phyloP scores from a whole-genome alignment of 2,113 vertebrate species.

The Hystrix brachyura region DNA sequence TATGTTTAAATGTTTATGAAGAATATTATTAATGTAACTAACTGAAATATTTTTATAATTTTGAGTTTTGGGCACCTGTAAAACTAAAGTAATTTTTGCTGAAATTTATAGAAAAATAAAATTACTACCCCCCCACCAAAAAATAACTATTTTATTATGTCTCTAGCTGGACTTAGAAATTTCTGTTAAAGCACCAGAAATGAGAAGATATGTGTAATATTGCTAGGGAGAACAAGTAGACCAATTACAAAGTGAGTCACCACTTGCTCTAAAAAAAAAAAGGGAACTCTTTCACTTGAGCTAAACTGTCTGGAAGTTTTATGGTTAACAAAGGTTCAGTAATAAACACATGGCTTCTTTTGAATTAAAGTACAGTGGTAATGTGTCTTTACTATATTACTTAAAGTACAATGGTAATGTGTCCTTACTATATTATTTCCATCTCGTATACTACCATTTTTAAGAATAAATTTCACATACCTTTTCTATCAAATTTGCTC shows the following conservation, averaged over 20 bases:
- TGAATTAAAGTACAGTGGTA: constrained; percentile 40
- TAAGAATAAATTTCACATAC: constrained; percentile 43
- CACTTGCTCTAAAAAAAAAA: neutral
- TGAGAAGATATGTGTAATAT: neutral
- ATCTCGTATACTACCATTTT: constrained; percentile 51
- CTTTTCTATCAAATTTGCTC: neutral
- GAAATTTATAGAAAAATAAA: neutral
- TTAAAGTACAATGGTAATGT: constrained; percentile 38
- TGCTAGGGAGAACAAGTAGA: neutral
- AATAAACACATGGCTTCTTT: constrained; percentile 58
- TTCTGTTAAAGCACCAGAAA: neutral
- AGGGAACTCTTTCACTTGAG: neutral
- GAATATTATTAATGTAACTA: constrained; percentile 1
- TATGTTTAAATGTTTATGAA: neutral
- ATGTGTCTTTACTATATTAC: constrained; percentile 43
- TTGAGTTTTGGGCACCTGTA: neutral
- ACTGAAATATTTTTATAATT: constrained; percentile 9
- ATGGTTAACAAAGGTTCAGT: neutral
- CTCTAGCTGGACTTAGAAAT: neutral
- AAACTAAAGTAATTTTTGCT: neutral
- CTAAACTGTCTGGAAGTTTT: neutral
- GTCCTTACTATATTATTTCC: neutral
- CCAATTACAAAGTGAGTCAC: neutral
- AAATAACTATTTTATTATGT: neutral
- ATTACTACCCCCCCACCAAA: neutral